Percentiles rank a stretch among this genome's conserved stretches.
Conservation (phyloP, 1,140 invertebrate genomes). For the Aphelinus atriplicis region DNA sequence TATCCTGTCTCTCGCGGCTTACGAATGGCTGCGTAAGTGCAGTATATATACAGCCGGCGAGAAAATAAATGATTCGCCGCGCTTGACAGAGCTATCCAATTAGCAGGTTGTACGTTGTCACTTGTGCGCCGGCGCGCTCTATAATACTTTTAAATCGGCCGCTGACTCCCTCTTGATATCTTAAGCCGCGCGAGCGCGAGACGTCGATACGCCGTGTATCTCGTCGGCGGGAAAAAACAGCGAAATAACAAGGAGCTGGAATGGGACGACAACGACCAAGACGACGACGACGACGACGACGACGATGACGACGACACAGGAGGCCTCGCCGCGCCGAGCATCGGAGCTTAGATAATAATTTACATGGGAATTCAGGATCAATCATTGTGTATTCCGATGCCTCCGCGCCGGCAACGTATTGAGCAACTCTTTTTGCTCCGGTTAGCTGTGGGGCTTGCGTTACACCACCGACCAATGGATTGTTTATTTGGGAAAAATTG, state of each 20-base stretch:
- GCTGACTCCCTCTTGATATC: constrained; percentile 4
- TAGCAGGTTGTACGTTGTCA: constrained; percentile 35
- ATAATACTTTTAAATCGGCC: constrained; percentile 33
- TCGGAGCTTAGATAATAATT: constrained; percentile 7
- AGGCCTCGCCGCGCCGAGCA: too few relatives aligned
- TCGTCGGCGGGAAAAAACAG: neutral
- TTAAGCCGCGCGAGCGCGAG: constrained; percentile 6
- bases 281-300: too few relatives aligned
- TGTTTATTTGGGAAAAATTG: too few relatives aligned
- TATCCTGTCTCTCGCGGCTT: neutral
- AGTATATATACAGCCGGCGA: constrained; percentile 2
- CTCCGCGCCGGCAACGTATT: neutral
- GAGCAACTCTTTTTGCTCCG: neutral
- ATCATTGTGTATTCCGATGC: constrained; percentile 5
- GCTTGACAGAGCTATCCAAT: constrained; percentile 37
- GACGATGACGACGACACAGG: too few relatives aligned
- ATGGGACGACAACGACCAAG: neutral
- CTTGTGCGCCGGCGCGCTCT: neutral
- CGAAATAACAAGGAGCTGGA: neutral
- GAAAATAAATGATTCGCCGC: constrained; percentile 36
- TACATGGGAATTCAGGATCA: constrained; percentile 25
- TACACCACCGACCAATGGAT: too few relatives aligned
- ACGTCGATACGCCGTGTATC: too few relatives aligned
- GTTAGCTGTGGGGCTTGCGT: too few relatives aligned
- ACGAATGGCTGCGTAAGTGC: neutral